Evolutionary conservation across 2,888 invertebrate species (phyloP), one percentile per base, ranked within the genome.

Genomic region (Andrena haemorrhoa): DNA sequence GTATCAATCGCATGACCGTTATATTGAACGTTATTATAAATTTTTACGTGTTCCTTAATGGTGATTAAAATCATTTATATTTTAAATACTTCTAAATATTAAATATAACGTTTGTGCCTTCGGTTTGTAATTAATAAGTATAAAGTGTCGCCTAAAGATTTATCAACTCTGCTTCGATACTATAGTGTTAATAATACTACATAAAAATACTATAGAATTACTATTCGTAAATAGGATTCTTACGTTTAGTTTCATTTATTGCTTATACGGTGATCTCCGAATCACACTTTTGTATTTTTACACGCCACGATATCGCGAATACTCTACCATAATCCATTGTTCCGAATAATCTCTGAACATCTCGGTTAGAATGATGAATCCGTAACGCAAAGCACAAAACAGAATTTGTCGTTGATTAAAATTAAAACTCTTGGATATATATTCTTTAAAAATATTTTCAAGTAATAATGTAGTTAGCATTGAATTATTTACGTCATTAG

Each of bases 241-340:
- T 56, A 75, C 20, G 61, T 64, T 78, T 58, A 60, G 31, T 61
- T 71, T 35, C 26, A 31, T 68, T 71, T 79, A 82, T 82, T 82
- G 79, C 79, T 82, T 82, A 26, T 41, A 8, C 56, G n/a, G 8
- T 79, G 8, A 74, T 56, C n/a, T 70, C 8, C 41, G 47, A 41
- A 29, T 35, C 60, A 70, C 41, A 7, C 8, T 58, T 69, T 66
- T 70, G 47, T 79, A 70, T 26, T 69, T 41, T 65, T 31, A 70
- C 10, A 65, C n/a, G 29, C 16, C 23, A 61, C 31, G 47, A 23
- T 23, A 8, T 26, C 65, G 23, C 23, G 51, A 61, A 66, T 68
- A 35, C 71, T 49, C n/a, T 66, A 60, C 20, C n/a, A 56, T 69
- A 35, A 33, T 64, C 4, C 23, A 26, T 65, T 20, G 16, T 35